Evolutionary conservation across 2,113 vertebrate species (phyloP), one percentile per base, ranked within the genome.

Genomic region (Zeus faber): DNA sequence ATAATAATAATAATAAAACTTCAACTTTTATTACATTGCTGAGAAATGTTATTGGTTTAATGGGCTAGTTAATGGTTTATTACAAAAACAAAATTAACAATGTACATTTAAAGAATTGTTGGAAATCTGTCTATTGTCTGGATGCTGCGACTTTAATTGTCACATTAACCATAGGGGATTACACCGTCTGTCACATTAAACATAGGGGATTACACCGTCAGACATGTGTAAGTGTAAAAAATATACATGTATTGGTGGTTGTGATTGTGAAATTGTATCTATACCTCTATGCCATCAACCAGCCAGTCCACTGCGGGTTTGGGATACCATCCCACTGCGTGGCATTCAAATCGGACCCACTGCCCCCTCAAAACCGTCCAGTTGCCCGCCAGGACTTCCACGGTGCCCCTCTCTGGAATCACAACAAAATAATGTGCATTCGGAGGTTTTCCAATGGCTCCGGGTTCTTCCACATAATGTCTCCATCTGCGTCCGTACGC

Each of bases 271-370:
- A 6, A 9, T 24, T 33, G 24, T 10, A 4, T 54, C 6, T 5
- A 75, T 68, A 86, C 84, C 82, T 72, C 14, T 57, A 70, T 79
- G 41, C 77, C 63, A 20, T 88, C 75, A 73, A 89, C 33, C 48
- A 85, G 70, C 95, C 94, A 97, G 29, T 77, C 58, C 40, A 96
- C 71, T 14, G 49, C 41, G 4, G 93, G 93, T 65, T 69, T 57
- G 0, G 92, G 92, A 57, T 47, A 68, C 94, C 94, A 97, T 77
- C 87, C 91, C 46, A 39, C 41, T 4, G 90, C 92, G 62, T 58
- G 74, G 27, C 93, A 95, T 74, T 89, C 72, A 78, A 95, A 87
- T 47, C 76, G 70, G 65, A 87, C 35, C 18, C 75, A 71, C 17
- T 84, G 37, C 1, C 89, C 91, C 58, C 84, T 79, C 49, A 54